Percentiles rank a stretch among this genome's conserved stretches.
These are phyloP conservation scores for Riparia riparia DNA, from an alignment of 2,113 vertebrate genomes.

Conservation along the genomic window DNA sequence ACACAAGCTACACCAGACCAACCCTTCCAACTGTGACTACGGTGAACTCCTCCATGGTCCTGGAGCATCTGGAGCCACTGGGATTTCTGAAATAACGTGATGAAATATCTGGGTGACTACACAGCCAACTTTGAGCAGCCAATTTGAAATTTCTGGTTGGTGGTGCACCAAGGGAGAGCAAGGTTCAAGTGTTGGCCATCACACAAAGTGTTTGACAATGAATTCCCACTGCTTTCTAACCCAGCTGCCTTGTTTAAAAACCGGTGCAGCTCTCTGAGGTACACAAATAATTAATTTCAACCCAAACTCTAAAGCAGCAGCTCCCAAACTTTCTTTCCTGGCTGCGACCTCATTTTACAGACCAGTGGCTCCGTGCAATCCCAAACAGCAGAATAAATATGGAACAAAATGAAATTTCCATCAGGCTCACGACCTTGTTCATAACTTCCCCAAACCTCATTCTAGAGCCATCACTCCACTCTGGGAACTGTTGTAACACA, in stretches of 20 bases:
- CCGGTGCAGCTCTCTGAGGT: conserved; percentile 17
- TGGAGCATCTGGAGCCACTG: neutral
- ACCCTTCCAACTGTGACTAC: neutral
- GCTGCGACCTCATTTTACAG: conserved; percentile 50
- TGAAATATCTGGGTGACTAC: neutral
- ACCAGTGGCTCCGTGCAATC: neutral
- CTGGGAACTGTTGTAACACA: neutral
- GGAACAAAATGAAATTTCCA: conserved; percentile 34
- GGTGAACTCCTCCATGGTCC: neutral
- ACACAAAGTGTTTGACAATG: neutral
- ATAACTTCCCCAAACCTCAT: neutral
- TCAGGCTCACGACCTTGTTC: neutral
- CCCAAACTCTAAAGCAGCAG: neutral
- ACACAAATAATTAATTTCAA: conserved; percentile 54
- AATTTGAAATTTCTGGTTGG: conserved; percentile 22
- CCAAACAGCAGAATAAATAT: conserved; percentile 34
- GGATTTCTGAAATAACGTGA: neutral
- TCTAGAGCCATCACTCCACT: neutral
- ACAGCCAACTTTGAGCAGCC: neutral
- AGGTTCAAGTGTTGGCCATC: conserved; percentile 22
- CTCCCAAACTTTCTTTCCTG: conserved; percentile 36
- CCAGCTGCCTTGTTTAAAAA: conserved; percentile 42
- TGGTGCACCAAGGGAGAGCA: neutral
- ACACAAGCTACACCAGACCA: neutral
- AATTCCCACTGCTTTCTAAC: conserved; percentile 11